Evolutionary conservation across 2,113 vertebrate genomes (phyloP), one percentile per base, ranked within the genome.

Genomic region (Terrapene triunguis): DNA sequence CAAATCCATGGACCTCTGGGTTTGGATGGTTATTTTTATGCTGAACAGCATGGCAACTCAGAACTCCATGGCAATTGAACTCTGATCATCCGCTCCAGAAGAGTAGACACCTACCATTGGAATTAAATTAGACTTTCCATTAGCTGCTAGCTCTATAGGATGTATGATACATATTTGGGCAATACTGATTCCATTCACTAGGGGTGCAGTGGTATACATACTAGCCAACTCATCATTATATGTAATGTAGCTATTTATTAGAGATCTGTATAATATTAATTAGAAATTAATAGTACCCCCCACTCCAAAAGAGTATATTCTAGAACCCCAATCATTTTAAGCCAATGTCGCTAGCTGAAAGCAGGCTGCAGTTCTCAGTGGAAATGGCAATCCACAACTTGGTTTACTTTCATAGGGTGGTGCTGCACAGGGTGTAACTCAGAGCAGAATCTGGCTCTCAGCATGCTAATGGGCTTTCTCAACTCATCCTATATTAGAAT

Each of bases 321-420:
- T 10, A 78, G 24, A 78, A 8, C 25, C 25, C 10, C 6, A 25
- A 6, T 27, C 3, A 47, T 78, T 78, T 78, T 14, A 78, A 72
- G 13, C n/a, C 88, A 2, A 2, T 38, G 21, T 89, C 2, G 13
- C 1, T 89, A 8, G 76, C 25, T 32, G 55, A 27, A 83, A 48
- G 90, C 11, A 10, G 0, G 1, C 32, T 59, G 42, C 3, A 38
- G 1, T n/a, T 81, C 22, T 22, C 47, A 59, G 35, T 1, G 80
- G 32, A 24, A 17, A 65, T 9, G n/a, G 4, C 6, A 69, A 50
- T 51, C 22, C 13, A 29, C 42, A 5, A 22, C 35, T 72, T 8
- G 38, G 1, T 9, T 91, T 6, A 32, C 4, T 17, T 84, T 91
- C 78, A 47, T 25, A 1, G 8, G 53, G 25, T 16, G 3, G 14